Evolutionary conservation across 2,797 vertebrate genomes (phyloP), one percentile per base, ranked within the genome.

Genomic region (Sebastes matsubarae): DNA sequence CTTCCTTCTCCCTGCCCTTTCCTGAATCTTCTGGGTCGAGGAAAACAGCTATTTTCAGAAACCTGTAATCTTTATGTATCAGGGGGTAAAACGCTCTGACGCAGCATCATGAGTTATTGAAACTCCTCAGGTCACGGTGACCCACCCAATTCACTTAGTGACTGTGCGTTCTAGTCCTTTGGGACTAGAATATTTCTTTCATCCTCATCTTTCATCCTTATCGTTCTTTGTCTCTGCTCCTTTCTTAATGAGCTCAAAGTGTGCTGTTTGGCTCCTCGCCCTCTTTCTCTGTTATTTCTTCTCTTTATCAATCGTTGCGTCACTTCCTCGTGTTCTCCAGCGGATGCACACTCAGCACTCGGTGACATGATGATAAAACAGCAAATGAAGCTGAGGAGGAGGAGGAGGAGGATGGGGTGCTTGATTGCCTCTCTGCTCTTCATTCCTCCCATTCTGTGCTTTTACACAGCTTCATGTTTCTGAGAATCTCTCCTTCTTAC

Each of bases 391-490:
- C 8, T 11, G 32, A 55, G 55, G 64, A 42, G 38, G 38, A 38
- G 25, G 30, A 22, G n/a, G 32, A 22, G 3, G 29, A 32, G 57
- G 57, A 18, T 2, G 4, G 22, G 14, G 24, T 11, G 52, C 1
- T 68, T 54, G 2, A 52, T 55, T 58, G 46, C 25, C 9, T 22
- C 27, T 61, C 55, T 70, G 3, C 58, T 30, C 25, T 50, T 68
- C 46, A 36, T 59, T 55, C 65, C 22, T 58, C 54, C 6, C 11
- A 13, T 30, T 38, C 66, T 61, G 14, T 20, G 22, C n/a, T 20
- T 63, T 34, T 82, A 77, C 82, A 80, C 75, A 72, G 76, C 72
- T 27, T 85, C 68, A 69, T 64, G 69, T 88, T 85, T 60, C 79
- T 80, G 22, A 77, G 1, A 29, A 55, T 27, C 38, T 27, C 65